A percentile compares a stretch with the other conserved stretches of the same genome.
Evolutionary conservation across 2,113 vertebrate genomes (phyloP).

Genomic region (Amphilophus citrinellus): DNA sequence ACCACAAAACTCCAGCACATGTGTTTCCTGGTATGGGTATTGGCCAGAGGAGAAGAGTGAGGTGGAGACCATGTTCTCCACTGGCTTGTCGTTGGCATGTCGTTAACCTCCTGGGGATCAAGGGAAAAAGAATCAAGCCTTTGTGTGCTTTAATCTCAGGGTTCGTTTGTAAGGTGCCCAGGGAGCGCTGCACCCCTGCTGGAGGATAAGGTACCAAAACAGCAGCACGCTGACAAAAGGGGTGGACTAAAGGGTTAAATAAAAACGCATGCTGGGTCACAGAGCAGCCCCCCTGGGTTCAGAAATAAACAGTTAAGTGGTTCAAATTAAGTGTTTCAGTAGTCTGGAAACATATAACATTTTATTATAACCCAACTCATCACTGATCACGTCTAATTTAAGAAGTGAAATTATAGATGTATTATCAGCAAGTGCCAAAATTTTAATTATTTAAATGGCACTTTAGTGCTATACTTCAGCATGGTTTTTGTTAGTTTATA

Average conservation of each 20-base stretch:
- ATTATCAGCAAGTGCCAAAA: background rate
- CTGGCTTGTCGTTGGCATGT: conserved; percentile 79
- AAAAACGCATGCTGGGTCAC: conserved; percentile 71
- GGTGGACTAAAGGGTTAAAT: conserved; percentile 66
- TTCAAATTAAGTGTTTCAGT: conserved; percentile 46
- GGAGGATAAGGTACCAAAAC: conserved; percentile 80
- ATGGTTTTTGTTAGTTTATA: background rate
- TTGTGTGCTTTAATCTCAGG: conserved; percentile 70
- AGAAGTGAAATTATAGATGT: background rate
- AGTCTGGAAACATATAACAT: conserved; percentile 16
- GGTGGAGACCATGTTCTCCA: conserved; percentile 73
- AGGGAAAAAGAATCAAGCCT: conserved; percentile 64
- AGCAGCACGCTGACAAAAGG: conserved; percentile 71
- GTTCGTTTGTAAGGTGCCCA: conserved; percentile 78
- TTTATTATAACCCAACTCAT: conserved; percentile 7
- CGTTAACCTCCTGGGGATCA: conserved; percentile 83
- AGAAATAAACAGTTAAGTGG: conserved; percentile 45
- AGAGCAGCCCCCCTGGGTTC: conserved; percentile 40
- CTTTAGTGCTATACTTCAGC: background rate
- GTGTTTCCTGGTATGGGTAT: conserved; percentile 3
- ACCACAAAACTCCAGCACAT: conserved; percentile 8
- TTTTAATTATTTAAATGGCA: background rate
- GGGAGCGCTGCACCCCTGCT: conserved; percentile 75
- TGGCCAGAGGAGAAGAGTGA: conserved; percentile 26
- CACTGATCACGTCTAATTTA: background rate